Evolutionary conservation across 2,113 vertebrate species (phyloP).

Genomic region (Lates calcarifer): DNA sequence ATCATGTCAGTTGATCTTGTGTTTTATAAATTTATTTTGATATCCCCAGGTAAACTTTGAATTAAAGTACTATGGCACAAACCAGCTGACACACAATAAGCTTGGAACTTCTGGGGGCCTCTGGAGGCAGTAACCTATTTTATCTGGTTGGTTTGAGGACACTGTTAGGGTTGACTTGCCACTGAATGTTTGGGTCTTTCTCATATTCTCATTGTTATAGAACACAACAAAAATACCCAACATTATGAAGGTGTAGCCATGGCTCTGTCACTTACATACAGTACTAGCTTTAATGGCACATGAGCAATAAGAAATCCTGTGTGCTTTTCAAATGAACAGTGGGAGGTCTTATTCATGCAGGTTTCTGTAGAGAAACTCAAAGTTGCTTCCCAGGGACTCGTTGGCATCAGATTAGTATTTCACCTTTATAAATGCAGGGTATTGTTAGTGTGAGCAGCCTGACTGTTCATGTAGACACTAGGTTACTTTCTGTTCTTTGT

Average conservation of each 20-base stretch:
- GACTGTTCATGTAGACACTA: slow-evolving; percentile 1
- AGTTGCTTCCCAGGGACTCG: not conserved
- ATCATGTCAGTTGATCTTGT: too few relatives aligned
- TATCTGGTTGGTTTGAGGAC: not conserved
- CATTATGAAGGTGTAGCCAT: not conserved
- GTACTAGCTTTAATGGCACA: not conserved
- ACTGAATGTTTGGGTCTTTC: not conserved
- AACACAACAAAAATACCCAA: not conserved
- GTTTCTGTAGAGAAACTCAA: slow-evolving; percentile 9
- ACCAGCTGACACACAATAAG: too few relatives aligned
- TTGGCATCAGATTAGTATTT: slow-evolving; percentile 14
- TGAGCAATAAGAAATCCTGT: slow-evolving; percentile 4
- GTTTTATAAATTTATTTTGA: too few relatives aligned
- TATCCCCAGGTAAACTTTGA: too few relatives aligned
- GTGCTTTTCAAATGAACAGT: slow-evolving; percentile 22
- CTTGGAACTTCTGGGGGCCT: too few relatives aligned
- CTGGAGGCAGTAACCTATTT: too few relatives aligned
- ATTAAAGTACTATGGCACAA: too few relatives aligned
- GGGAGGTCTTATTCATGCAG: not conserved
- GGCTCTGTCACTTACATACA: not conserved
- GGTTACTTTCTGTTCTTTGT: not conserved
- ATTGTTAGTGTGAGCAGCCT: not conserved
- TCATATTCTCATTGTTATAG: not conserved
- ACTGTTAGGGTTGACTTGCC: not conserved
- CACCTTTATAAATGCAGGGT: not conserved